Percentiles rank a stretch among this genome's conserved stretches.
These are phyloP conservation scores for Erinaceus europaeus DNA, from an alignment of 2,113 vertebrate species.

Conservation along the genomic window DNA sequence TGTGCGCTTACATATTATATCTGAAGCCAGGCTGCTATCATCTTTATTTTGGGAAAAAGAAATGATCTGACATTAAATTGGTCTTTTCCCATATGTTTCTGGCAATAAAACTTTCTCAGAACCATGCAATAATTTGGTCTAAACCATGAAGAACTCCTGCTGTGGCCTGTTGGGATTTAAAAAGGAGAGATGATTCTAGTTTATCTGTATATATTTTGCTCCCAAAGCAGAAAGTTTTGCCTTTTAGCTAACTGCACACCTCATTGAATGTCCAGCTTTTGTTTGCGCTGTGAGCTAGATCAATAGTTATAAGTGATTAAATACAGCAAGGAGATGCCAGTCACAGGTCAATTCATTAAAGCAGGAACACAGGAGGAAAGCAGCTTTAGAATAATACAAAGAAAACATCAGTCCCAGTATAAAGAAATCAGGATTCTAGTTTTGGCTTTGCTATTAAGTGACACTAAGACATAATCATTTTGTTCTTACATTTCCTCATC, in stretches of 20 bases:
- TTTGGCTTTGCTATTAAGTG: neutral
- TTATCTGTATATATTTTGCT: neutral
- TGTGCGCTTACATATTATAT: neutral
- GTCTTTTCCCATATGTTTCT: slow-evolving; percentile 20
- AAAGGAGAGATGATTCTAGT: neutral
- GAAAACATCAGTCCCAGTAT: neutral
- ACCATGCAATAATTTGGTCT: neutral
- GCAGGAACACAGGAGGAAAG: fast-evolving
- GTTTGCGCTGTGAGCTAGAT: neutral
- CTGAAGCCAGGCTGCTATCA: slow-evolving; percentile 34
- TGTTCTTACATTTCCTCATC: neutral
- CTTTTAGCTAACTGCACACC: neutral
- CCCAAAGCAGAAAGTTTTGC: neutral
- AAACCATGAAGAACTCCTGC: neutral
- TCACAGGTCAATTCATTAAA: neutral
- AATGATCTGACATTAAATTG: slow-evolving; percentile 33
- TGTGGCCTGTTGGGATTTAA: neutral
- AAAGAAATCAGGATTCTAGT: neutral
- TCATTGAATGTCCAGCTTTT: neutral
- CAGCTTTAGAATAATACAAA: neutral
- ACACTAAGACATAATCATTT: neutral
- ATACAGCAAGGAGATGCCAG: neutral
- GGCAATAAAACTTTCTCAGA: slow-evolving; percentile 49
- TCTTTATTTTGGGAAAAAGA: slow-evolving; percentile 27
- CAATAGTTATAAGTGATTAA: slow-evolving; percentile 44